These are phyloP conservation scores for Laupala kohalensis DNA, from an alignment of 1,140 invertebrate species.

Conservation along the genomic window DNA sequence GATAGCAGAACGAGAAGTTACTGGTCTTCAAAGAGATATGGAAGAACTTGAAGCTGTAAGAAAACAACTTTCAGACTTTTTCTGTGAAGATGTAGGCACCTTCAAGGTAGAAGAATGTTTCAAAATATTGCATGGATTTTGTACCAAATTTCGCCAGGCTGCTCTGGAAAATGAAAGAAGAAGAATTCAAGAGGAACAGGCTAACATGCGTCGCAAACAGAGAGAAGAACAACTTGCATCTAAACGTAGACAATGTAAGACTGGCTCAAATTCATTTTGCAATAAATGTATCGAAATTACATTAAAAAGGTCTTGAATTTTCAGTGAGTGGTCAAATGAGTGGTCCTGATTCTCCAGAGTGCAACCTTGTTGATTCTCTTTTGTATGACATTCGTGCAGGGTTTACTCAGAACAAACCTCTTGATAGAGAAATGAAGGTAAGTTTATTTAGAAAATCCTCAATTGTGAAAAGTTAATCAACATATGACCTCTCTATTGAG, in stretches of 20 bases:
- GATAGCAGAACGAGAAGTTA: conserved; percentile 69
- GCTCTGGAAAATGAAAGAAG: conserved; percentile 69
- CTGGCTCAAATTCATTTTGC: not conserved
- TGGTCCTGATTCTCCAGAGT: conserved; percentile 55
- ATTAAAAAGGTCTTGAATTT: not conserved
- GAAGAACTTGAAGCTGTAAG: conserved; percentile 67
- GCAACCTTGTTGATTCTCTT: conserved; percentile 54
- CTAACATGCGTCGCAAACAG: conserved; percentile 55
- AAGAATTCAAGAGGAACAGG: conserved; percentile 67
- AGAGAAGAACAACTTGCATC: conserved; percentile 62
- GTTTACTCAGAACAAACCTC: conserved; percentile 1
- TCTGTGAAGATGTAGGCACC: conserved; percentile 79
- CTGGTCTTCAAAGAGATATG: conserved; percentile 62
- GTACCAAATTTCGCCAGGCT: conserved; percentile 67
- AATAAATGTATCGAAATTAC: not conserved
- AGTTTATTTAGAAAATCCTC: not conserved
- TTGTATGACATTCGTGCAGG: conserved; percentile 55
- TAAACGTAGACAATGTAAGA: conserved; percentile 44
- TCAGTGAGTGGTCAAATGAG: conserved; percentile 48
- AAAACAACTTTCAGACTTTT: conserved; percentile 76
- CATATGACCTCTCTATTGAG: not conserved
- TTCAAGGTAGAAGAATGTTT: conserved; percentile 96
- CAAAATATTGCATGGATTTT: conserved; percentile 76
- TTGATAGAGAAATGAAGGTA: not conserved
- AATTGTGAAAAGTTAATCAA: not conserved